phyloP scores from a whole-genome alignment of 2,888 invertebrate species.

The Phrixothrix hirtus region DNA sequence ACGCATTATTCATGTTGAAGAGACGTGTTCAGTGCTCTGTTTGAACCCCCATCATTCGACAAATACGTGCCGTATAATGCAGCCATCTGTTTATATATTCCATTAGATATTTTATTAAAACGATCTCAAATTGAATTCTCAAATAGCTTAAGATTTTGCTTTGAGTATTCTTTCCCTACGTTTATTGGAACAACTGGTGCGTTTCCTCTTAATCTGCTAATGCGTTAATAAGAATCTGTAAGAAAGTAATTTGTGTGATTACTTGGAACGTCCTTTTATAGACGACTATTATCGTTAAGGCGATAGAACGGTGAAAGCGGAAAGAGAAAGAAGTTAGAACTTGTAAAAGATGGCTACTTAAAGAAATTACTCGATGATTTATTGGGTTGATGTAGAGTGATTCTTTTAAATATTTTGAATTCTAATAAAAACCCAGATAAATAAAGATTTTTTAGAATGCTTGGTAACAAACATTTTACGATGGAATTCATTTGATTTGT shows the following conservation, averaged over 20 bases:
- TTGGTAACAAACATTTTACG: too few relatives aligned
- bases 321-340: neutral
- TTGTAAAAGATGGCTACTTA: too few relatives aligned
- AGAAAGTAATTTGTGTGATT: slow-evolving; percentile 25
- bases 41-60: slow-evolving; percentile 43
- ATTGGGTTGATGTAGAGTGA: too few relatives aligned
- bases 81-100: slow-evolving; percentile 47
- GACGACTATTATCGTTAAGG: neutral
- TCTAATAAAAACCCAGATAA: too few relatives aligned
- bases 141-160: slow-evolving; percentile 1
- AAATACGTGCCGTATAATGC: slow-evolving; percentile 46
- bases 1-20: slow-evolving; percentile 47
- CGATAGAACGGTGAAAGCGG: neutral
- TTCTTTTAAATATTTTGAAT: too few relatives aligned
- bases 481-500: too few relatives aligned
- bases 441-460: too few relatives aligned
- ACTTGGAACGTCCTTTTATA: slow-evolving; percentile 11
- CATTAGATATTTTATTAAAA: slow-evolving; percentile 44
- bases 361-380: too few relatives aligned
- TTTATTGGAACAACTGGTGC: neutral
- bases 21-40: slow-evolving; percentile 37
- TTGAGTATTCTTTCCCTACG: neutral
- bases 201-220: slow-evolving; percentile 20
- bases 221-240: slow-evolving; percentile 18
- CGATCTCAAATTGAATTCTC: slow-evolving; percentile 22